Evolutionary conservation across 1,140 invertebrate species (phyloP).

Genomic region (Hyles euphorbiae): DNA sequence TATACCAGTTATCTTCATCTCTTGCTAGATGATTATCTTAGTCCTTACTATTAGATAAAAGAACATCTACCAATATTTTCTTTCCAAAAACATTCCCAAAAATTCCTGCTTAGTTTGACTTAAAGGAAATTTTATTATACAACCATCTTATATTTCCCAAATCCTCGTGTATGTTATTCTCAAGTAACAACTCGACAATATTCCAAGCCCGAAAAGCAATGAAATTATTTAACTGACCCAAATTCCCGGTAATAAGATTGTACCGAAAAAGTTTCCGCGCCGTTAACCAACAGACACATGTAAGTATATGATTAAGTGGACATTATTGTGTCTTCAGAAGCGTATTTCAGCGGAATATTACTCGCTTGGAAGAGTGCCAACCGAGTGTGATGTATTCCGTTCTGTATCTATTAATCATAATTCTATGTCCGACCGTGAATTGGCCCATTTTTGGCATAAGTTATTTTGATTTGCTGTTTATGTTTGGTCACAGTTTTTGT

Average conservation of each 20-base stretch:
- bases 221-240: slow-evolving; percentile 1
- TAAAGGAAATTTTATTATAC: not conserved
- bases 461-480: no score
- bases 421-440: slow-evolving; percentile 16
- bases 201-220: no score
- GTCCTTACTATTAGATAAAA: no score
- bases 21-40: no score
- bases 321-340: slow-evolving; percentile 20
- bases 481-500: no score
- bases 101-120: no score
- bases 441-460: slow-evolving; percentile 11
- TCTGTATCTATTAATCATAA: slow-evolving; percentile 21
- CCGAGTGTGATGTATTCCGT: slow-evolving; percentile 10
- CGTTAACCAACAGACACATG: slow-evolving; percentile 14
- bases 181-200: no score
- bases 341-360: slow-evolving; percentile 19
- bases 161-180: no score
- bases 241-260: no score
- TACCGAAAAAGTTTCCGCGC: slow-evolving; percentile 9
- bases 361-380: slow-evolving; percentile 18
- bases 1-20: no score
- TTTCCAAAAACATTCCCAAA: no score
- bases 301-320: slow-evolving; percentile 19
- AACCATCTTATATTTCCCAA: not conserved
- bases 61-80: no score